Evolutionary conservation across 2,888 invertebrate genomes (phyloP), one percentile per base, ranked within the genome.

Genomic region (Spisula subtruncata): DNA sequence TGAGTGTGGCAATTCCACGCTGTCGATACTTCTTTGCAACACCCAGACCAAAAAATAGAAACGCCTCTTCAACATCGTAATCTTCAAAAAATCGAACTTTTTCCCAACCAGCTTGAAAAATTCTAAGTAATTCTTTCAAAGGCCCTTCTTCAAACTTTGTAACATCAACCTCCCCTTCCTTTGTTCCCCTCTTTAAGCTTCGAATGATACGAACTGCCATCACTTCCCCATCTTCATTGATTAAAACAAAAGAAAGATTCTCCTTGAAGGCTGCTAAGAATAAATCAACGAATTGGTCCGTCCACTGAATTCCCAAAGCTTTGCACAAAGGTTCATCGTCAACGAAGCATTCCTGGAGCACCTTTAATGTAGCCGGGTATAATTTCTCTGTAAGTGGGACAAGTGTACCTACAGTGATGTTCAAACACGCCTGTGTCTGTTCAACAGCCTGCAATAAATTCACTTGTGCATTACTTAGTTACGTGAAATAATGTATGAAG

Each of bases 191-290:
- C 25, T 66, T 66, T 66, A 66, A 25, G 25, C 60, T 10, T 10
- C 60, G 6, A 16, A 87, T 83, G 6, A 84, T 20, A 14, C 89
- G 89, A 18, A 91, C 46, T 14, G 87, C 91, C 79, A 91, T 91
- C 14, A 89, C 51, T 48, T 89, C 89, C 46, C 66, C 85, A 0
- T 83, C 75, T 32, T 83, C 48, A 71, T 87, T 82, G 16, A 91
- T n/a, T n/a, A 91, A 75, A 41, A 89, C 85, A 20, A 91, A 18
- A 12, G 91, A 89, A 46, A 91, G 35, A 41, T 83, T 32, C 20
- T 80, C 81, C 12, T 82, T 29, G 4, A 90, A 60, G 10, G 84
- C 83, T 16, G 32, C 32, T 32, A 83, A 16, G 18, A 75, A 88
- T 16, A 86, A 20, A 20, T n/a, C 35, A 14, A 46, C 60, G 0